A percentile compares a stretch with the other conserved stretches of the same genome.
These are phyloP conservation scores for Spilosoma lubricipeda DNA, from an alignment of 2,888 invertebrate genomes.

Conservation along the genomic window DNA sequence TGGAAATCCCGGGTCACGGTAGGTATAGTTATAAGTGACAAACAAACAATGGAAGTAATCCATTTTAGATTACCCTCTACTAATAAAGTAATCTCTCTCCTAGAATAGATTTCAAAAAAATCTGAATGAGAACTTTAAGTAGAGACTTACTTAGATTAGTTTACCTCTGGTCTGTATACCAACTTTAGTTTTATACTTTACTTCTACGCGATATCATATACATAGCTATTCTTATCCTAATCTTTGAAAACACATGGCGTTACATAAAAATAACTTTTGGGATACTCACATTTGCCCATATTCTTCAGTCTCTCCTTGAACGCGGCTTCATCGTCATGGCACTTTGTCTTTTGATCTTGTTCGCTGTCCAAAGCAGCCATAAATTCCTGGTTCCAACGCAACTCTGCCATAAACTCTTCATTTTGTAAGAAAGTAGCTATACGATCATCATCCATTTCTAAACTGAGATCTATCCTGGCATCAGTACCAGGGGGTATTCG, in stretches of 20 bases:
- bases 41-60: not conserved
- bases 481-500: slow-evolving; percentile 86
- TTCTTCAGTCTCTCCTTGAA: slow-evolving; percentile 92
- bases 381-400: slow-evolving; percentile 95
- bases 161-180: too few species aligned
- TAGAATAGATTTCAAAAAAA: not conserved
- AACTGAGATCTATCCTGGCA: slow-evolving; percentile 78
- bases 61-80: not conserved
- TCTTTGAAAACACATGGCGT: not conserved
- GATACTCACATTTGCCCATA: slow-evolving; percentile 91
- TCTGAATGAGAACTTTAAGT: too few species aligned
- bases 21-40: not conserved
- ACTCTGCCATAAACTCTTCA: slow-evolving; percentile 95
- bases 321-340: slow-evolving; percentile 89
- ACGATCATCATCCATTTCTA: slow-evolving; percentile 93
- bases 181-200: too few species aligned
- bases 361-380: slow-evolving; percentile 93
- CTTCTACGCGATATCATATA: too few species aligned
- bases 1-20: not conserved
- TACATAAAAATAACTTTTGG: not conserved
- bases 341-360: slow-evolving; percentile 82
- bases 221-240: too few species aligned
- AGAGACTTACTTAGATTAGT: too few species aligned
- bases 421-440: slow-evolving; percentile 95
- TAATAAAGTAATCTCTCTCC: not conserved